Base-by-base conservation (phyloP, 2,888 invertebrate genomes). In the Polyommatus icarus region DNA sequence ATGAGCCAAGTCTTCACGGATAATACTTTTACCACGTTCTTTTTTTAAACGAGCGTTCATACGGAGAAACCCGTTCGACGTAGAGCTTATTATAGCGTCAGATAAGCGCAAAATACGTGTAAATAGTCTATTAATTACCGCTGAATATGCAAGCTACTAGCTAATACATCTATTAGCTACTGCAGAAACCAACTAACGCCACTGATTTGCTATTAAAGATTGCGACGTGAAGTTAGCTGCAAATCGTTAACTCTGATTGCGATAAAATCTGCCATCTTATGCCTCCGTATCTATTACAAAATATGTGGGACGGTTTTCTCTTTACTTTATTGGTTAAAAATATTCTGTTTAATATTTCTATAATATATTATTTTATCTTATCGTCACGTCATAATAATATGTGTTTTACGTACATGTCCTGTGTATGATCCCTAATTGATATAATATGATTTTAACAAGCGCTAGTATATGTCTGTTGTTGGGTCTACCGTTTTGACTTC, bases 11-110 rank as follows among this genome's bases (percentile, higher is more conserved):
- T n/a, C 40, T 72, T 72, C 72, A 72, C 72, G 72, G 72, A 72
- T 40, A 40, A 40, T 18, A 72, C 40, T 72, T 72, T n/a, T 72
- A 40, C 7, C 40, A 40, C 36, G 40, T 72, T 72, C 72, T 36
- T 72, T 40, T 72, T 72, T 72, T 40, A 72, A 72, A 10, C 72
- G 36, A 3, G 72, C 72, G 72, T 40, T 72, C 40, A 72, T 40
- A 40, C 40, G 40, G 7, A 72, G 72, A n/a, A 72, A 72, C 72
- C 72, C n/a, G 72, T 72, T 36, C 71, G 5, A 71, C 71, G 29
- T 15, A 36, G 40, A 72, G 72, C 67, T 67, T 67, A 67, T n/a
- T 72, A 72, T 40, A 40, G 40, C 36, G 72, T 20, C 20, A 72
- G 72, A 40, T 72, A 40, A 40, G 40, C 40, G 36, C 36, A 24